These are phyloP conservation scores for Amphibalanus amphitrite DNA, from an alignment of 1,140 invertebrate species.

Conservation along the genomic window DNA sequence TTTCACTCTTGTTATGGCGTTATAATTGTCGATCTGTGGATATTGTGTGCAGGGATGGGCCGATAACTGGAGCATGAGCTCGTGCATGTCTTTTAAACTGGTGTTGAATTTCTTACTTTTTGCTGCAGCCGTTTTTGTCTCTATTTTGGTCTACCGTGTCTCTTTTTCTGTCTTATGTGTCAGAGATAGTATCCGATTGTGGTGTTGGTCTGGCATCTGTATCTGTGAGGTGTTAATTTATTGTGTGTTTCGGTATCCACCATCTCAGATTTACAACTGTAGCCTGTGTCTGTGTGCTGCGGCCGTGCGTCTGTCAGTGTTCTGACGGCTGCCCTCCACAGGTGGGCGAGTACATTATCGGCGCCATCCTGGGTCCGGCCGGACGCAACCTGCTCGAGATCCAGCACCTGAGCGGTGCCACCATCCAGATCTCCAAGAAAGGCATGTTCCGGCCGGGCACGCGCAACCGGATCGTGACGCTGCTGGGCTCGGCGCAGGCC, in stretches of 20 bases:
- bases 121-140: no score
- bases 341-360: conserved; percentile 82
- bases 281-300: conserved; percentile 21
- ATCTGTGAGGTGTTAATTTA: background rate
- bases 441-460: conserved; percentile 90
- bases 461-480: conserved; percentile 90
- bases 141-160: no score
- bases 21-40: no score
- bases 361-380: conserved; percentile 87
- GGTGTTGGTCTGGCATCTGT: background rate
- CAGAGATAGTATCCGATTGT: no score
- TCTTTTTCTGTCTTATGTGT: no score
- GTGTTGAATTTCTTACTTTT: no score
- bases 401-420: conserved; percentile 87
- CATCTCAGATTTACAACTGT: background rate
- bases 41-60: no score
- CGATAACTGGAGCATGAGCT: no score
- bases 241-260: background rate
- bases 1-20: no score
- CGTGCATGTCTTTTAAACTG: no score
- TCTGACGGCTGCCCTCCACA: conserved; percentile 72
- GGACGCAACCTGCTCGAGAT: conserved; percentile 91
- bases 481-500: conserved; percentile 68
- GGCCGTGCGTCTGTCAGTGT: background rate
- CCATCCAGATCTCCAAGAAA: conserved; percentile 97